These are phyloP conservation scores for Steinernema hermaphroditum DNA, from an alignment of 2,888 invertebrate species.

Conservation along the genomic window DNA sequence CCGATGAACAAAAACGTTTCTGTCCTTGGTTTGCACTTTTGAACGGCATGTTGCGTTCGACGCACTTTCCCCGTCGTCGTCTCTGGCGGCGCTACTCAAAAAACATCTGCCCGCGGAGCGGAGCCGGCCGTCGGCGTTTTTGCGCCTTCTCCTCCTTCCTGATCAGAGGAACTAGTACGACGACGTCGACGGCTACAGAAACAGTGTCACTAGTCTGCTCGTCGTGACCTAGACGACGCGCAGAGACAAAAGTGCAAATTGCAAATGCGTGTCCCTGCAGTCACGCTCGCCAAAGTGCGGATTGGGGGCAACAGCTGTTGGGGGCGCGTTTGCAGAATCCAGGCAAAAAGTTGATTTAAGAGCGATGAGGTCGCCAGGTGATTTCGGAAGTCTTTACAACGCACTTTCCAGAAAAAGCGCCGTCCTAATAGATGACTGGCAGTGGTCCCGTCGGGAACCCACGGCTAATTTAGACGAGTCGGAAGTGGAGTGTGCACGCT, in stretches of 20 bases:
- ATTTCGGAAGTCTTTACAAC: background rate
- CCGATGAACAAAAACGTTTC: background rate
- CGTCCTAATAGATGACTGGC: background rate
- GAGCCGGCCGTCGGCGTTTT: constrained; percentile 24
- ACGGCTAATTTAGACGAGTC: background rate
- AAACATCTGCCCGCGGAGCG: constrained; percentile 28
- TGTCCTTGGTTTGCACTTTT: constrained; percentile 16
- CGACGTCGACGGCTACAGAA: background rate
- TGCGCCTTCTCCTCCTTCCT: background rate
- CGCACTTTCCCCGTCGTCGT: constrained; percentile 27
- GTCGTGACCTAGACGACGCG: constrained; percentile 21
- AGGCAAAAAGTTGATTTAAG: constrained; percentile 15
- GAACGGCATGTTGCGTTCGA: constrained; percentile 23
- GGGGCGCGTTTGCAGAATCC: background rate
- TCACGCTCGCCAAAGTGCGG: too few species aligned
- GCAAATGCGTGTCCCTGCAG: constrained; percentile 19
- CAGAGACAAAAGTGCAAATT: constrained; percentile 15
- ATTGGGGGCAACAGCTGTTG: constrained; percentile 9
- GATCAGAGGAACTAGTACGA: constrained; percentile 19
- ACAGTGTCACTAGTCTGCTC: constrained; percentile 28
- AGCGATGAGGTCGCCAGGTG: constrained; percentile 16
- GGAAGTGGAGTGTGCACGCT: background rate
- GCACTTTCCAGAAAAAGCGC: background rate
- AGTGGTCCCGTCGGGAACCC: background rate
- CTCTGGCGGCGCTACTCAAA: constrained; percentile 20